Evolutionary conservation across 2,113 vertebrate species (phyloP).

Genomic region (Sterrhoptilus dennistouni): DNA sequence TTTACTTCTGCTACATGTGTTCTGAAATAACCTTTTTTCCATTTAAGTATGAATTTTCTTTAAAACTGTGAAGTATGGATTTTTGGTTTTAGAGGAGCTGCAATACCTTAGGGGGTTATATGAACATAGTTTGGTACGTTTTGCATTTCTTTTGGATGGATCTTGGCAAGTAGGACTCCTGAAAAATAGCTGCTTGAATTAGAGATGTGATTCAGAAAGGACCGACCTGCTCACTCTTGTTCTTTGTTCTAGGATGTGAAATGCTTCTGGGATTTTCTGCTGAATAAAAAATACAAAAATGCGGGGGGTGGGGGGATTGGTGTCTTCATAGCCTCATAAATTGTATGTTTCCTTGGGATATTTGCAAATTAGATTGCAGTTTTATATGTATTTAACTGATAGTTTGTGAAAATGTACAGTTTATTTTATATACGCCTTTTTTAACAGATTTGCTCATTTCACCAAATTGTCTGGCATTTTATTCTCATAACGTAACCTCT

Average conservation of each 20-base stretch:
- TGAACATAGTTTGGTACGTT: background rate
- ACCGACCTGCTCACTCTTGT: background rate
- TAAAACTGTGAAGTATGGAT: background rate
- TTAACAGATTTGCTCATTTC: background rate
- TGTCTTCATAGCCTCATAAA: background rate
- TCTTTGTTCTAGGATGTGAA: background rate
- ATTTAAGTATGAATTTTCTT: background rate
- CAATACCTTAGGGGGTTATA: background rate
- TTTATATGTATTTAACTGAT: background rate
- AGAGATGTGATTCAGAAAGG: background rate
- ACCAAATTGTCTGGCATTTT: background rate
- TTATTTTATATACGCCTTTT: background rate
- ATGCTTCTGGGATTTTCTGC: background rate
- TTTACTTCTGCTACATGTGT: background rate
- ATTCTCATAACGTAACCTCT: background rate
- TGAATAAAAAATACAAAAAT: background rate
- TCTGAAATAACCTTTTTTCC: background rate
- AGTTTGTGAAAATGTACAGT: background rate
- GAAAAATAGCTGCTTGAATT: background rate
- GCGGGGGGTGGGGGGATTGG: rapidly evolving
- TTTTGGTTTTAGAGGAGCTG: background rate
- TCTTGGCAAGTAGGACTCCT: background rate
- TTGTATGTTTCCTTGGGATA: background rate
- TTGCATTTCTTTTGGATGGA: background rate
- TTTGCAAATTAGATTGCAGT: background rate